Percentiles rank a stretch among this genome's conserved stretches.
phyloP scores from a whole-genome alignment of 1,140 invertebrate species.

The Argopecten irradians region DNA sequence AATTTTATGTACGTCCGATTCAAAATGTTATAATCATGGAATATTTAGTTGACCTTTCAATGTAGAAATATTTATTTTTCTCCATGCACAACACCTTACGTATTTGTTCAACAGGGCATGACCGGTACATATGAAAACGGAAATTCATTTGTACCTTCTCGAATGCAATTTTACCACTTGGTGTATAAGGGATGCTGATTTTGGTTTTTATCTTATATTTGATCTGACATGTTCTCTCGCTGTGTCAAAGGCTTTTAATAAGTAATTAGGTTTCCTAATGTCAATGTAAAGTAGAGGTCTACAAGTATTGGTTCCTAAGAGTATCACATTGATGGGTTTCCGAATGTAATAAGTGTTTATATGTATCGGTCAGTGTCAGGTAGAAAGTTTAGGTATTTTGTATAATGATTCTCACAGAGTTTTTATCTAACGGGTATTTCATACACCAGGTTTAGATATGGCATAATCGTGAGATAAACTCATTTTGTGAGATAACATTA shows the following conservation, averaged over 20 bases:
- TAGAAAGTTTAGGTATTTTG: background rate
- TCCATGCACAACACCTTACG: background rate
- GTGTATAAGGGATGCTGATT: no score
- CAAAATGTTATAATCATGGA: background rate
- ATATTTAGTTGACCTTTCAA: slow-evolving; percentile 18
- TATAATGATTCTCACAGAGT: background rate
- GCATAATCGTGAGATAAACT: background rate
- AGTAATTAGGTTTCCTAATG: no score
- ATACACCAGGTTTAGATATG: background rate
- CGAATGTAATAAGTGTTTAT: no score
- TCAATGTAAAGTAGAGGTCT: no score
- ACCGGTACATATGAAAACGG: background rate
- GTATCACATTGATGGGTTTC: background rate
- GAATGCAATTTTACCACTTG: no score
- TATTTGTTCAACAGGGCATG: slow-evolving; percentile 6
- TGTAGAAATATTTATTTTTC: background rate
- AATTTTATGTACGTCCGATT: background rate
- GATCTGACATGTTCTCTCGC: no score
- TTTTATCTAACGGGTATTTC: background rate
- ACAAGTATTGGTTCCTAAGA: no score
- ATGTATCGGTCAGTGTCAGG: background rate
- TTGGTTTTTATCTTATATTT: no score
- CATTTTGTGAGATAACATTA: background rate
- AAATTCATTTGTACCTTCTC: no score
- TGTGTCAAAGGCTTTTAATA: no score